A percentile compares a stretch with the other conserved stretches of the same genome.
phyloP scores from a whole-genome alignment of 2,797 vertebrate species.

The Spea hammondii region DNA sequence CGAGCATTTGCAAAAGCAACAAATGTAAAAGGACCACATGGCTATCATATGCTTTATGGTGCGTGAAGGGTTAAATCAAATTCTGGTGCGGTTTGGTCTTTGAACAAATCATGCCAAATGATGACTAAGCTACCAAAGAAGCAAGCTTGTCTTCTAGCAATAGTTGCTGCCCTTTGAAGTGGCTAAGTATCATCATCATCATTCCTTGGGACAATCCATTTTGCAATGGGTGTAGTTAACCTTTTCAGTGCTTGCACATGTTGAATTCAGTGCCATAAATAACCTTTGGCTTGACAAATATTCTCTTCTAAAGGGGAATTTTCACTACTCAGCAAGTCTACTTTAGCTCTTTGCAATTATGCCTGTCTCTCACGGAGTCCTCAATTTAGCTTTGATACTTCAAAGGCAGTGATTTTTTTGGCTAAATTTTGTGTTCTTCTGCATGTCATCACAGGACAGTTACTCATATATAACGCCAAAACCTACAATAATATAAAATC shows the following conservation, averaged over 20 bases:
- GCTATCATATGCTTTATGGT: slow-evolving; percentile 6
- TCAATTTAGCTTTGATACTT: too few species aligned
- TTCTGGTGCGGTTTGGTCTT: background rate
- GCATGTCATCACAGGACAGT: too few species aligned
- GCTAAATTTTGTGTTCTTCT: too few species aligned
- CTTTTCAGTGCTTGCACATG: background rate
- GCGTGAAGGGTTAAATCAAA: slow-evolving; percentile 1
- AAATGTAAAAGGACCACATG: slow-evolving; percentile 16
- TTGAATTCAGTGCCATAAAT: too few species aligned
- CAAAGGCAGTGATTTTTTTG: too few species aligned
- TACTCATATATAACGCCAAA: too few species aligned
- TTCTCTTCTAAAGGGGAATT: too few species aligned
- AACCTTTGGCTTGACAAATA: too few species aligned
- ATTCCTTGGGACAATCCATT: background rate
- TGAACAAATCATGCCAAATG: slow-evolving; percentile 17
- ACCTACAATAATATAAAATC: too few species aligned
- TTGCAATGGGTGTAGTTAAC: slow-evolving; percentile 2
- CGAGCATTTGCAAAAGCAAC: background rate
- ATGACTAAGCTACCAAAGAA: slow-evolving; percentile 31
- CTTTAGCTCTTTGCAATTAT: too few species aligned
- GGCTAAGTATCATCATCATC: slow-evolving; percentile 17
- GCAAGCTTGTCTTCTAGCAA: slow-evolving; percentile 1
- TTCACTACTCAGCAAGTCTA: too few species aligned
- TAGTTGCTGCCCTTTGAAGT: slow-evolving; percentile 16
- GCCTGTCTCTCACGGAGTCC: too few species aligned